phyloP scores from a whole-genome alignment of 2,113 vertebrate species.

The rabbit (Oryctolagus cuniculus) region mOryCun1.1 NC_091435.1:77802501-77803000 shows the following conservation, averaged over 20 bases:
- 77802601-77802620: too few relatives aligned
- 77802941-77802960: conserved; percentile 3
- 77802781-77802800: conserved; percentile 57
- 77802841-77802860: not conserved
- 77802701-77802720: conserved; percentile 40
- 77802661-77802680: conserved; percentile 30
- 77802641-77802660: not conserved
- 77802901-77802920: not conserved
- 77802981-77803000: conserved; percentile 32
- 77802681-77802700: conserved; percentile 31
- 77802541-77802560: too few relatives aligned
- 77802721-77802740: conserved; percentile 6
- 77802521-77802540: too few relatives aligned
- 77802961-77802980: conserved; percentile 48
- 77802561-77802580: too few relatives aligned
- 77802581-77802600: too few relatives aligned
- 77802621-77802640: too few relatives aligned
- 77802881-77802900: conserved; percentile 9
- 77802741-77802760: conserved; percentile 8
- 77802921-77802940: not conserved
- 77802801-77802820: conserved; percentile 20
- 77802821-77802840: conserved; percentile 20
- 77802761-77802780: conserved; percentile 40
- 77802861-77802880: not conserved
- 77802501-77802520: too few relatives aligned